phyloP scores from a whole-genome alignment of 2,888 invertebrate genomes.

The Nomada fabriciana region DNA sequence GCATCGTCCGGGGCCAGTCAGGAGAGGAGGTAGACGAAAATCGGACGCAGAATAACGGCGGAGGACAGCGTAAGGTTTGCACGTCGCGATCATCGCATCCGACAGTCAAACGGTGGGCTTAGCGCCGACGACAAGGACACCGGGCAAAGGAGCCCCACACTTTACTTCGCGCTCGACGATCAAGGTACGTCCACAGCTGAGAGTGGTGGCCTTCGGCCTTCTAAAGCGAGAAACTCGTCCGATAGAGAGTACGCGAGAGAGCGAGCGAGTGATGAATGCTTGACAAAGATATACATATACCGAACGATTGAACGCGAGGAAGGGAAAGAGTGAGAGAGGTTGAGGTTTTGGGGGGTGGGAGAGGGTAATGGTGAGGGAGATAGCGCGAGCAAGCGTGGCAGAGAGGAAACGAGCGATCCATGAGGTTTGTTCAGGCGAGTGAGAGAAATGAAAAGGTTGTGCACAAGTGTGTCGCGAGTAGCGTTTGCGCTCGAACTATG shows the following conservation, averaged over 20 bases:
- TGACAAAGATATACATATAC: background rate
- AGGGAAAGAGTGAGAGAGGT: slow-evolving; percentile 26
- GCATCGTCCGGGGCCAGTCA: slow-evolving; percentile 2
- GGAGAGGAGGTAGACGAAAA: slow-evolving; percentile 15
- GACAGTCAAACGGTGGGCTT: slow-evolving; percentile 67
- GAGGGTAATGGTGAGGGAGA: slow-evolving; percentile 23
- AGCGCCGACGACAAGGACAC: slow-evolving; percentile 75
- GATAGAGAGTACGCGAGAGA: slow-evolving; percentile 50
- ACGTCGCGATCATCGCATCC: slow-evolving; percentile 60
- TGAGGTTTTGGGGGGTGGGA: slow-evolving; percentile 14
- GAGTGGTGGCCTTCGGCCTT: slow-evolving; percentile 72
- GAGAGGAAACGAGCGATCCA: slow-evolving; percentile 46
- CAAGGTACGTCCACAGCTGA: slow-evolving; percentile 77
- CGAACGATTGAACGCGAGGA: background rate
- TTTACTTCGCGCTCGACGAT: slow-evolving; percentile 78
- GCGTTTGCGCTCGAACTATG: background rate
- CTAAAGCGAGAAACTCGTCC: slow-evolving; percentile 60
- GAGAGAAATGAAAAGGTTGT: slow-evolving; percentile 11
- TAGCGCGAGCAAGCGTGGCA: slow-evolving; percentile 36
- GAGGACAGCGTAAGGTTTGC: slow-evolving; percentile 34
- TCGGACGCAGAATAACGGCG: slow-evolving; percentile 9
- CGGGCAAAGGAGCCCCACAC: slow-evolving; percentile 74
- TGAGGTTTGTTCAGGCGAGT: slow-evolving; percentile 33
- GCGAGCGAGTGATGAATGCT: slow-evolving; percentile 17
- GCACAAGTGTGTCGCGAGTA: slow-evolving; percentile 6